A percentile compares a stretch with the other conserved stretches of the same genome.
These are phyloP conservation scores for Troides aeacus DNA, from an alignment of 2,888 invertebrate genomes.

Conservation along the genomic window DNA sequence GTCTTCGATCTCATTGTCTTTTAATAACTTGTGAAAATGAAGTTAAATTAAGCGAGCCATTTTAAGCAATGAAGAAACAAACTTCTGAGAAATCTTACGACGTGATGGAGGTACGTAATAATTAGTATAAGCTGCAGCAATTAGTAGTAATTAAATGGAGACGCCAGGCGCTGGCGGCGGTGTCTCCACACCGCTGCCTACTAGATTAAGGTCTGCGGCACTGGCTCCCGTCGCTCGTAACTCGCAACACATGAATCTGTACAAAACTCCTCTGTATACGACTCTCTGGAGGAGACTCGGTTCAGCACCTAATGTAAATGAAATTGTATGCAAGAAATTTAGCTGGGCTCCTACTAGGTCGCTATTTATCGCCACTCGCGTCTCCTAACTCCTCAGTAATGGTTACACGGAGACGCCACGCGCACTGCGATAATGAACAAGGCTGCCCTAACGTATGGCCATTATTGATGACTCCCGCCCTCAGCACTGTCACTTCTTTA, in stretches of 20 bases:
- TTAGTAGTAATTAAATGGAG: slow-evolving; percentile 75
- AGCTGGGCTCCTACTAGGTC: slow-evolving; percentile 69
- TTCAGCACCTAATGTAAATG: slow-evolving; percentile 77
- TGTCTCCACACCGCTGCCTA: slow-evolving; percentile 53
- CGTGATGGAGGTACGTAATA: slow-evolving; percentile 48
- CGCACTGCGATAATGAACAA: slow-evolving; percentile 69
- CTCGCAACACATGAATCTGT: slow-evolving; percentile 75
- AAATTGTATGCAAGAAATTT: slow-evolving; percentile 78
- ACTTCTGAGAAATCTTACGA: slow-evolving; percentile 64
- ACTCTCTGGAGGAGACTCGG: slow-evolving; percentile 65
- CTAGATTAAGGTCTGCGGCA: slow-evolving; percentile 70
- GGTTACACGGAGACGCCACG: slow-evolving; percentile 68
- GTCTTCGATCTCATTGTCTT: too few relatives aligned
- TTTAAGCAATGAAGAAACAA: slow-evolving; percentile 22
- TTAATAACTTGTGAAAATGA: too few relatives aligned
- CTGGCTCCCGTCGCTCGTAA: slow-evolving; percentile 67
- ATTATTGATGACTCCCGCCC: slow-evolving; percentile 69
- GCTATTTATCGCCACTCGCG: slow-evolving; percentile 74
- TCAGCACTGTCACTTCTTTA: slow-evolving; percentile 57
- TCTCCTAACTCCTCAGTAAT: slow-evolving; percentile 75
- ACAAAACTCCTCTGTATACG: slow-evolving; percentile 60
- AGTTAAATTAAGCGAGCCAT: slow-evolving; percentile 43
- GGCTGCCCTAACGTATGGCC: slow-evolving; percentile 71
- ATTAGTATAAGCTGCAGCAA: slow-evolving; percentile 66
- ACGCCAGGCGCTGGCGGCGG: slow-evolving; percentile 52